Base-by-base conservation (phyloP, 2,888 invertebrate species). In the Spicauda simplicius region DNA sequence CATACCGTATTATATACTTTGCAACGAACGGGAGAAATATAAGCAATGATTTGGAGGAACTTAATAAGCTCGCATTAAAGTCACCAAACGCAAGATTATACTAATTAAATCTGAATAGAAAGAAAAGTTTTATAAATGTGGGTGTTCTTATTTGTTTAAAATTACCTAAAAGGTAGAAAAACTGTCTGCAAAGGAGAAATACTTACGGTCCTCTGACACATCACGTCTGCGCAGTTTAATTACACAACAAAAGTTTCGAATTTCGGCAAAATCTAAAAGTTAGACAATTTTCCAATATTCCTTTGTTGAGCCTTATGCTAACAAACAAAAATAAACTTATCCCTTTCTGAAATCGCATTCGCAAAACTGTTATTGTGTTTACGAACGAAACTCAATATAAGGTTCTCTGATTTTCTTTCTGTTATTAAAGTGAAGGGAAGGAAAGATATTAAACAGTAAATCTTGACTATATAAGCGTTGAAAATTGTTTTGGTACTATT, bases 261-360 rank as follows among this genome's bases (percentile, higher is more conserved):
- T 19, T 48, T 59, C 6, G 4, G 59, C 25, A 52, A 52, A 60
- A 30, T 33, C 8, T 25, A 16, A n/a, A 52, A 52, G 16, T 52
- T 33, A 3, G 18, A 14, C 60, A 16, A 52, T 33, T 60, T 52
- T 64, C 56, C 50, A 64, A 56, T 50, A 56, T 64, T 60, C 52
- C 33, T 18, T 53, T 60, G 19, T 52, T 18, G 60, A 52, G 33
- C 60, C 16, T 59, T 30, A 52, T 52, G 16, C 19, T 56, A 33
- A 48, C 56, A 64, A 56, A 56, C 45, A 64, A 56, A 45, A 63
- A 50, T 64, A 64, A 64, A 64, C 14, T 56, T 64, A 50, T 33
- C 56, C 56, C 33, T 50, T 64, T 56, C 19, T 33, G 55, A 55
- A 63, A 63, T 63, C 33, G 18, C 20, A 48, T 54, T 63, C 45